Evolutionary conservation across 2,113 vertebrate species (phyloP), one percentile per base, ranked within the genome.

Genomic region (Alethe diademata): DNA sequence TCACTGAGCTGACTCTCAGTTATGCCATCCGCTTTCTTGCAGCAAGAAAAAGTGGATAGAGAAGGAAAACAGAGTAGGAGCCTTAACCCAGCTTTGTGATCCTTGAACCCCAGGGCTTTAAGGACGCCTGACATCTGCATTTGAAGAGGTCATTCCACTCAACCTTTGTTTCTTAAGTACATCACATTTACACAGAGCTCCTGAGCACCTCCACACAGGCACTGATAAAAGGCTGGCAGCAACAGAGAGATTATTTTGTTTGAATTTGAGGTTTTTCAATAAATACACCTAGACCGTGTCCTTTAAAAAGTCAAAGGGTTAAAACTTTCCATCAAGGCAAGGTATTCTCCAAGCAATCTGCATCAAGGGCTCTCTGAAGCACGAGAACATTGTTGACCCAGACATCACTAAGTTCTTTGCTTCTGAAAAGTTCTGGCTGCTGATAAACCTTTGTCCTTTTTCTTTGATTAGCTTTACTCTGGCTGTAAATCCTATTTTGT

Each of bases 401-500:
- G 82, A 86, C 79, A 40, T 80, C 79, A 9, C 82, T 71, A 67
- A 88, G 75, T 88, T 91, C 82, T 78, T 81, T 74, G 48, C 90
- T 94, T 92, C 83, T 22, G 33, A 94, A 86, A 94, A 96, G 81
- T 94, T 95, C 92, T 92, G 60, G 40, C 72, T 88, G 79, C 83
- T 82, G 86, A 94, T 94, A 94, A 96, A 92, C 90, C 92, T 96
- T 93, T 93, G 90, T 94, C 90, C 92, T 92, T 92, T 94, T 88
- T 60, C 85, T 95, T 96, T 96, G 96, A 96, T 93, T 93, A 94
- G 85, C 80, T 95, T 94, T 88, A 83, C 64, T 90, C 85, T 50
- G 69, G 88, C 79, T 81, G 60, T 79, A 95, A 96, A 97, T 93
- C 85, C 92, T 67, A 74, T 96, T 96, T 94, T 93, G 76, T 80